Evolutionary conservation across 1,140 invertebrate genomes (phyloP).

Genomic region (Euborellia annulipes): DNA sequence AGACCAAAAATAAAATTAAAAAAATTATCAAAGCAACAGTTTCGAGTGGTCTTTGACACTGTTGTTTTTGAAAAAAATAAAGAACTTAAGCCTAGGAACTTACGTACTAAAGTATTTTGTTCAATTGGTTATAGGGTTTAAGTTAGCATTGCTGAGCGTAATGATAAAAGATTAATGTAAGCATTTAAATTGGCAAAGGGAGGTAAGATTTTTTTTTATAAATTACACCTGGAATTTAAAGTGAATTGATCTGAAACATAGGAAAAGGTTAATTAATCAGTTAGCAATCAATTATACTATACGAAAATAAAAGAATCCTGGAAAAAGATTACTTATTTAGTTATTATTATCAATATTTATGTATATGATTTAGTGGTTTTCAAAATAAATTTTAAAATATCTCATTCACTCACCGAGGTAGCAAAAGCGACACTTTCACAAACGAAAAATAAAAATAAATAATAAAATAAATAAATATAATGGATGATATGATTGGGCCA

Average conservation of each 20-base stretch:
- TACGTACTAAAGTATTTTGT: background rate
- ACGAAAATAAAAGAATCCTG: background rate
- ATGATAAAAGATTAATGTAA: background rate
- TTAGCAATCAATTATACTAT: background rate
- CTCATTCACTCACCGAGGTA: too few species aligned
- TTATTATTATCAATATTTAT: background rate
- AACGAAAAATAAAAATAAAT: background rate
- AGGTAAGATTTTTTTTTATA: background rate
- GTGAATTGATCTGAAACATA: too few species aligned
- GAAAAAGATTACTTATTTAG: too few species aligned
- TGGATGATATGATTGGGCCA: too few species aligned
- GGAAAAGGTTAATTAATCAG: background rate
- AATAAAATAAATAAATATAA: constrained; percentile 2
- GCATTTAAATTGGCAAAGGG: background rate
- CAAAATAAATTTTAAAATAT: too few species aligned
- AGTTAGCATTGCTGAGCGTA: constrained; percentile 1
- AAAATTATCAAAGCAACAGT: constrained; percentile 12
- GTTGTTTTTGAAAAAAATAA: too few species aligned
- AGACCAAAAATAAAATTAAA: constrained; percentile 12
- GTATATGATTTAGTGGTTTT: too few species aligned
- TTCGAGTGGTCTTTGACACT: too few species aligned
- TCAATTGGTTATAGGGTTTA: constrained; percentile 2
- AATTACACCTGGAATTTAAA: too few species aligned
- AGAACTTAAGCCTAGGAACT: too few species aligned
- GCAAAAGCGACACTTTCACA: background rate